phyloP scores from a whole-genome alignment of 2,888 invertebrate genomes.

The Ptychoptera albimana region DNA sequence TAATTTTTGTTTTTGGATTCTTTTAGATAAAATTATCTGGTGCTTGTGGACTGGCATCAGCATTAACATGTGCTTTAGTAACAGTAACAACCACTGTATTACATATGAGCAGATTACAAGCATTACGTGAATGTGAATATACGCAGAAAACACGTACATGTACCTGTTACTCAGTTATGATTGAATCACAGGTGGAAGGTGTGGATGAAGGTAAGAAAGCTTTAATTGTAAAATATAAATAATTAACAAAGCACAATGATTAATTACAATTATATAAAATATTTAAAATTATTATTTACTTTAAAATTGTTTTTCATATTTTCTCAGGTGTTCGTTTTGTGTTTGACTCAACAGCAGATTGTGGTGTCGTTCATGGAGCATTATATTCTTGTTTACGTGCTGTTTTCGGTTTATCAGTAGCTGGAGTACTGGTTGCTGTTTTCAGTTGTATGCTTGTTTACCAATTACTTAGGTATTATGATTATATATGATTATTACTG shows the following conservation, averaged over 20 bases:
- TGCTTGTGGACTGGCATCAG: constrained; percentile 72
- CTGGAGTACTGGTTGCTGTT: constrained; percentile 78
- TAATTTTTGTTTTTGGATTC: constrained; percentile 2
- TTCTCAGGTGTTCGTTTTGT: constrained; percentile 54
- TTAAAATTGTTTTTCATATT: neutral
- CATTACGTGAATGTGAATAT: constrained; percentile 73
- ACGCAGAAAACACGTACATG: constrained; percentile 60
- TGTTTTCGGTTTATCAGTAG: constrained; percentile 80
- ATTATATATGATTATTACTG: too few species aligned
- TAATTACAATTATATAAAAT: neutral
- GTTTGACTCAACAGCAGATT: constrained; percentile 74
- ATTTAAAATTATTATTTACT: neutral
- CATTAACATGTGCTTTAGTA: constrained; percentile 72
- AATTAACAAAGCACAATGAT: too few species aligned
- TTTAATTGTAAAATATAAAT: too few species aligned
- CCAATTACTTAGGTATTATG: constrained; percentile 54
- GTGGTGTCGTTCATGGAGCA: constrained; percentile 81
- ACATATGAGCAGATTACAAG: constrained; percentile 80
- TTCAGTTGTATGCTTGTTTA: constrained; percentile 87
- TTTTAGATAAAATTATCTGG: constrained; percentile 77
- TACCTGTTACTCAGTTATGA: constrained; percentile 59
- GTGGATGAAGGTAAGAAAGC: constrained; percentile 37
- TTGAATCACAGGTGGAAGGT: constrained; percentile 44
- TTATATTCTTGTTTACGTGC: constrained; percentile 76
- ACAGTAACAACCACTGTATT: constrained; percentile 76